Evolutionary conservation across 2,113 vertebrate species (phyloP).

Genomic region (Elanoides forficatus): DNA sequence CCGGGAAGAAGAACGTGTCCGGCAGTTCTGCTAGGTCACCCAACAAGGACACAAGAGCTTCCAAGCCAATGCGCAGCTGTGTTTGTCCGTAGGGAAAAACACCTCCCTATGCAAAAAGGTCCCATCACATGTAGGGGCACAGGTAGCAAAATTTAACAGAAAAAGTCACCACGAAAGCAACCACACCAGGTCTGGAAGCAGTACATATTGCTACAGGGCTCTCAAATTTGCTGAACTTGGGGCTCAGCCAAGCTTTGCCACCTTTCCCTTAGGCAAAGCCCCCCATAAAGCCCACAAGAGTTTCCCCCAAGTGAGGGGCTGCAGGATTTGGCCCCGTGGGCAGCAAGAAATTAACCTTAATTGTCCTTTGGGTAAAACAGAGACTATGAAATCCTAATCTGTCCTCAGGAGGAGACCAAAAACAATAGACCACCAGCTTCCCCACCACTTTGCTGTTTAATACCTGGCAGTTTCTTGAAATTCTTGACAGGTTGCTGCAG

Average conservation of each 20-base stretch:
- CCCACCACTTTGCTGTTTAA: neutral
- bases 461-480: conserved; percentile 22
- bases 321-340: neutral
- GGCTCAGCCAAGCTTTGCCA: neutral
- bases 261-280: neutral
- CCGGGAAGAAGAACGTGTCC: neutral
- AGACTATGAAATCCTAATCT: neutral
- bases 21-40: conserved; percentile 44
- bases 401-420: neutral
- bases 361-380: neutral
- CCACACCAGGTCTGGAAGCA: neutral
- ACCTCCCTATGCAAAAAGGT: neutral
- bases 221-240: neutral
- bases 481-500: conserved; percentile 54
- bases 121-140: neutral
- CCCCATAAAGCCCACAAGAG: neutral
- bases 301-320: neutral
- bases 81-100: neutral
- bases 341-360: conserved; percentile 30
- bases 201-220: neutral
- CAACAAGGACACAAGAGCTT: neutral
- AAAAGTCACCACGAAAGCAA: neutral
- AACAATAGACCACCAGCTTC: neutral
- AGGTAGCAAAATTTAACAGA: neutral
- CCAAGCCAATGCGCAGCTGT: neutral